Evolutionary conservation across 2,888 invertebrate genomes (phyloP), one percentile per base, ranked within the genome.

Genomic region (Octodonta nipae): DNA sequence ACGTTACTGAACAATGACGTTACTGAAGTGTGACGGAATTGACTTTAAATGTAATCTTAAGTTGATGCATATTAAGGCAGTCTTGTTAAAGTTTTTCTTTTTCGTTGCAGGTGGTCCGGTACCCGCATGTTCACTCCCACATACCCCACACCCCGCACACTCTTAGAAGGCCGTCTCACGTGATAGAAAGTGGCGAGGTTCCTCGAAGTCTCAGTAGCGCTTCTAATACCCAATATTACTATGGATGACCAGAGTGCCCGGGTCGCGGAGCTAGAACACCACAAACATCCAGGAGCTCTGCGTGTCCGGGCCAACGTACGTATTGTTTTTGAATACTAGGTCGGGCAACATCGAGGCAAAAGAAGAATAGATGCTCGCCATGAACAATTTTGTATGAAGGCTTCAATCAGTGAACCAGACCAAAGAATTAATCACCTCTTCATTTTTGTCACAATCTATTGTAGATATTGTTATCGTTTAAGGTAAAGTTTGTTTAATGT

Each of bases 181-280:
- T 68, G 47, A 50, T 60, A 13, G 11, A n/a, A n/a, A 11, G 11
- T 11, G n/a, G n/a, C 10, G 70, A 71, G 55, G 63, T 63, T 61
- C 53, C 77, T 1, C 64, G 78, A 52, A 74, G 73, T 61, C 62
- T 76, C 49, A 73, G 71, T 61, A 65, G 73, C 52, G 70, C 71
- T 57, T 70, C 73, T 42, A 75, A 73, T 53, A 71, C 70, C 28
- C 75, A 75, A 51, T 78, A 76, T 57, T 81, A 80, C 58, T 81
- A 79, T 55, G 81, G 80, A 72, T 82, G 80, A 80, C 78, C 56
- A 40, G 58, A 58, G 38, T 52, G 53, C 52, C 53, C 56, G 56
- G 57, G 55, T 36, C 52, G 53, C 41, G 51, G 51, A 33, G 43
- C 46, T 33, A 40, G 44, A 36, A 40, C 45, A 26, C 47, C 52